Base-by-base conservation (phyloP, 2,888 invertebrate genomes). In the Drosophila antonietae region DNA sequence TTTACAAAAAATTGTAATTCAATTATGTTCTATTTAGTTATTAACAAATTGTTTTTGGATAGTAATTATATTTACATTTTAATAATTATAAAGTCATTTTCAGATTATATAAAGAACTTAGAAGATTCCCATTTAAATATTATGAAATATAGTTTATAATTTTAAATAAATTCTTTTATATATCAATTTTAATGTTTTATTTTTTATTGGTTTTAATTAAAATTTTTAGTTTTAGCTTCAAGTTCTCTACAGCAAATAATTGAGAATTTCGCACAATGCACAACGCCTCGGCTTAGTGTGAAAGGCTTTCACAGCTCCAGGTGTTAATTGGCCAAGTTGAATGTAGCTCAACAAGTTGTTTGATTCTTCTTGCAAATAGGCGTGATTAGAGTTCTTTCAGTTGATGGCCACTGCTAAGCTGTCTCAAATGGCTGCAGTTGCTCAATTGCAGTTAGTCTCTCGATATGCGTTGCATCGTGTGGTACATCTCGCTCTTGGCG, bases 261-360 rank as follows among this genome's bases (percentile, higher is more conserved):
- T 20, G 20, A 9, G 9, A 33, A 33, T 33, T n/a, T 49, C 31
- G 10, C 49, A 10, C 49, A 23, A 14, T 7, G 44, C 12, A 0
- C 39, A 23, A 6, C 1, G 23, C 8, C 23, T 28, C 14, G 37
- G 15, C 2, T 9, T 35, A 3, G 33, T 39, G 39, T 39, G 46
- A 53, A 52, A 67, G 57, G n/a, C 8, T 41, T 43, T 20, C 47
- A 28, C 12, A 39, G 1, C 15, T 28, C 10, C 0, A 58, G 20
- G 69, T 65, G 76, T 31, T 23, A 79, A 79, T 67, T 62, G 62
- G n/a, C 39, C 37, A 20, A 15, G 47, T 52, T 35, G 28, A 8
- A 41, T 23, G 23, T 18, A 12, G n/a, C 52, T 46, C 53, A 70
- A 39, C 65, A 43, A 23, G 37, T 57, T 57, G 18, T 7, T 7